Base-by-base conservation (phyloP, 2,888 invertebrate species). In the Adelognathus sp. region DNA sequence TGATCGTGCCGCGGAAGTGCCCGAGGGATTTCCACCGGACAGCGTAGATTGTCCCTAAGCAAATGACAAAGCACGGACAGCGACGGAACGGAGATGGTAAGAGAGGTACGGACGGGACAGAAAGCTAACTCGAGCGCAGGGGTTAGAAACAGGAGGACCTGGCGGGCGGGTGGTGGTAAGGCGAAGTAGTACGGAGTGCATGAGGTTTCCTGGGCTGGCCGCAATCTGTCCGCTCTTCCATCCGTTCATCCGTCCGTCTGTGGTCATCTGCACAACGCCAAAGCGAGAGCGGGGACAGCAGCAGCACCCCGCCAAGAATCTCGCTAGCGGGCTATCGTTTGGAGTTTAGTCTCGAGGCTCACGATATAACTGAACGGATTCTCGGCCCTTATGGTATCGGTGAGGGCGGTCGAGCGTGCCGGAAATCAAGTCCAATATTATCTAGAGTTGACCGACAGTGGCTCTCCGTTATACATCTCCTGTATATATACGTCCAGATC, bases 401-500 rank as follows among this genome's bases (percentile, higher is more conserved):
- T 79, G 76, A 83, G 81, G 82, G 82, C 82, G 83, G 44, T 81
- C 86, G 83, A 83, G 80, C 81, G 82, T 83, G 80, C 83, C 86
- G 87, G 88, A 89, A 90, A 89, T 89, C 88, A 88, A 89, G 82
- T 86, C 85, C 85, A 86, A 86, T 87, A 83, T 89, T 89, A 88
- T 88, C 88, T 89, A 85, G 86, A 83, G 85, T 78, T 86, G 79
- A 80, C 85, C 81, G 60, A 69, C 85, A 86, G 85, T 84, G 87
- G 76, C 83, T 84, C 87, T 86, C 88, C 86, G 83, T 80, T 50
- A 24, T 67, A 16, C 27, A 7, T 16, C 16, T 14, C 14, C 36
- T 11, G 4, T 69, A 7, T 31, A 44, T n/a, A 27, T 44, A 44
- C 14, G n/a, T 31, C 11, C 24, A 18, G 1, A 36, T 36, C 36